Percentiles rank a stretch among this genome's conserved stretches.
Conservation (phyloP, 1,140 invertebrate genomes). For the Neoseiulus cucumeris region DNA sequence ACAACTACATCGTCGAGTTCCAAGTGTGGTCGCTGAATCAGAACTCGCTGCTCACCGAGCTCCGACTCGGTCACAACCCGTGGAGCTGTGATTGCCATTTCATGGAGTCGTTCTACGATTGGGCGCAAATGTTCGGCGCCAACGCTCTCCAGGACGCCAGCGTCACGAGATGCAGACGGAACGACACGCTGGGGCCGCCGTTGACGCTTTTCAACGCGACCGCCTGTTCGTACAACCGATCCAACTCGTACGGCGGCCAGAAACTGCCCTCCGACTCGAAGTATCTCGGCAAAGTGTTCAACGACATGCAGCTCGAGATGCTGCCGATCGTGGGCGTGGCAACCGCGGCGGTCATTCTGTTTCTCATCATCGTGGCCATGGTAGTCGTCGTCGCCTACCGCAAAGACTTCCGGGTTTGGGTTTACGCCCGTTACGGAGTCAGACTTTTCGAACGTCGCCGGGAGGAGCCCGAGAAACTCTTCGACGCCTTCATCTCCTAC, state of each 20-base stretch:
- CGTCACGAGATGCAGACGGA: conserved; percentile 30
- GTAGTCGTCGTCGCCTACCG: conserved; percentile 57
- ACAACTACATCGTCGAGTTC: conserved; percentile 56
- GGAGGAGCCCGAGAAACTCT: conserved; percentile 57
- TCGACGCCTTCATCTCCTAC: conserved; percentile 80
- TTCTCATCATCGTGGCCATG: conserved; percentile 24
- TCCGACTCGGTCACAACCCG: conserved; percentile 53
- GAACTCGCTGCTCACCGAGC: conserved; percentile 44
- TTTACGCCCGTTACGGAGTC: conserved; percentile 33
- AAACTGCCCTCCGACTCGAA: conserved; percentile 44
- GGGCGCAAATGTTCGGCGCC: conserved; percentile 34
- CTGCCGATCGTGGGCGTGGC: conserved; percentile 44
- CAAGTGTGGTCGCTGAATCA: conserved; percentile 59
- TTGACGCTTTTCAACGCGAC: conserved; percentile 16
- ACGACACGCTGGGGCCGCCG: conserved; percentile 39
- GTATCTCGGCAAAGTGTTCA: conserved; percentile 10
- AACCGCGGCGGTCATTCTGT: conserved; percentile 18
- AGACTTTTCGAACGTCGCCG: conserved; percentile 38
- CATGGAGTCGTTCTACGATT: conserved; percentile 57
- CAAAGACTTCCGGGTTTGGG: conserved; percentile 29
- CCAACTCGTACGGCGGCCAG: conserved; percentile 51
- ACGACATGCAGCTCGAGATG: conserved; percentile 24
- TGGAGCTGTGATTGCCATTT: conserved; percentile 80
- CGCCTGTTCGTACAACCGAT: conserved; percentile 38
- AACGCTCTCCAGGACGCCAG: conserved; percentile 36